These are phyloP conservation scores for Lemur catta DNA, from an alignment of 2,797 vertebrate genomes.

Conservation along the genomic window DNA sequence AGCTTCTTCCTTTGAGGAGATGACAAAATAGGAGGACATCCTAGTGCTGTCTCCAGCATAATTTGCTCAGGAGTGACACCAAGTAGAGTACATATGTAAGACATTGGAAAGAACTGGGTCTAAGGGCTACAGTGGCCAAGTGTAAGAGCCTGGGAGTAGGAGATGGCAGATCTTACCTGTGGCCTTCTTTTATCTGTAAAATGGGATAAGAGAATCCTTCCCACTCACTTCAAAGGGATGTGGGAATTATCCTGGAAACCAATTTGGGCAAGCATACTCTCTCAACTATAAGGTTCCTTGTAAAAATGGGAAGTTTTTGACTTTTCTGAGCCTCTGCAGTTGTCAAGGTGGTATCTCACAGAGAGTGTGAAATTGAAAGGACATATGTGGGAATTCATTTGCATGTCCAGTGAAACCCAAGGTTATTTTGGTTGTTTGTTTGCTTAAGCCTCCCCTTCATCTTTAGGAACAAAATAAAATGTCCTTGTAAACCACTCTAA, in stretches of 20 bases:
- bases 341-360: not conserved
- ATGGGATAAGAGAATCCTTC: not conserved
- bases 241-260: not conserved
- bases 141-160: not conserved
- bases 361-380: not conserved
- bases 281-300: not conserved
- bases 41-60: not conserved
- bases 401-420: not conserved
- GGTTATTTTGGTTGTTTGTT: not conserved
- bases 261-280: not conserved
- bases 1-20: not conserved
- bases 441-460: not conserved
- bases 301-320: not conserved
- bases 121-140: not conserved
- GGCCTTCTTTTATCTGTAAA: not conserved
- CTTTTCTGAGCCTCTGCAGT: not conserved
- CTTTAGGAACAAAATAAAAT: not conserved
- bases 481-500: not conserved
- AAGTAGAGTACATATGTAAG: not conserved
- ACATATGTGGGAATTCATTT: conserved; percentile 4
- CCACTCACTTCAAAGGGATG: not conserved
- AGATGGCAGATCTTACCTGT: not conserved
- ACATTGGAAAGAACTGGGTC: not conserved
- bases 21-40: not conserved
- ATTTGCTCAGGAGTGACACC: not conserved